Percentiles rank a stretch among this genome's conserved stretches.
These are phyloP conservation scores for Griposia aprilina DNA, from an alignment of 2,888 invertebrate species.

Conservation along the genomic window DNA sequence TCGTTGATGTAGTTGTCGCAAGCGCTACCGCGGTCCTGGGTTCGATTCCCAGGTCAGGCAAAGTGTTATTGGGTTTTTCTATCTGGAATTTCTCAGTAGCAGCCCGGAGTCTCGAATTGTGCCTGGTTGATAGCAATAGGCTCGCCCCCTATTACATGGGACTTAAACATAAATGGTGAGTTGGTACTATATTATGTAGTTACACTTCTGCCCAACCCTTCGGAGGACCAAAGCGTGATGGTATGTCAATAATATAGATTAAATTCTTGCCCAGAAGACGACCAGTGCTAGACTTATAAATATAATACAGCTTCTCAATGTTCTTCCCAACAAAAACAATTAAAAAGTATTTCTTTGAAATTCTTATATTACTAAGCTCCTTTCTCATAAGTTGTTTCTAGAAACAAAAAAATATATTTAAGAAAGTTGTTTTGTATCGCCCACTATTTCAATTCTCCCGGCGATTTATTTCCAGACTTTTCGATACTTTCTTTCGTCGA, in stretches of 20 bases:
- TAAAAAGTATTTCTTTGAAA: neutral
- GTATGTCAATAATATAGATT: neutral
- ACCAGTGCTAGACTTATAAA: neutral
- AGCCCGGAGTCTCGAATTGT: neutral
- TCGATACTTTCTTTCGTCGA: constrained; percentile 2
- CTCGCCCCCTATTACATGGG: neutral
- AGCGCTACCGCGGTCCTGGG: too few species aligned
- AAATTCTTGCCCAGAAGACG: neutral
- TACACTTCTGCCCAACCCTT: neutral
- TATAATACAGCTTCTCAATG: neutral
- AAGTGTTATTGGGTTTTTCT: neutral
- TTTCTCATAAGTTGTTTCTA: neutral
- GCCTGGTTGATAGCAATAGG: neutral
- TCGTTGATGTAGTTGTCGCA: neutral
- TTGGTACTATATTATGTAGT: neutral
- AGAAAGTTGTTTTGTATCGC: constrained; percentile 1
- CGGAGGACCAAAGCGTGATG: neutral
- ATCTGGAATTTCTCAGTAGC: neutral
- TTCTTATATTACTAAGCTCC: neutral
- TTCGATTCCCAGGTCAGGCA: neutral
- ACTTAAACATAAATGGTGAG: neutral
- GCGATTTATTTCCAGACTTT: constrained; percentile 9
- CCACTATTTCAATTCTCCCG: constrained; percentile 17
- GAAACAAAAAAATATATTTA: neutral
- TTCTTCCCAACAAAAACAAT: neutral